These are phyloP conservation scores for Melanotus villosus DNA, from an alignment of 2,888 invertebrate genomes.

Conservation along the genomic window DNA sequence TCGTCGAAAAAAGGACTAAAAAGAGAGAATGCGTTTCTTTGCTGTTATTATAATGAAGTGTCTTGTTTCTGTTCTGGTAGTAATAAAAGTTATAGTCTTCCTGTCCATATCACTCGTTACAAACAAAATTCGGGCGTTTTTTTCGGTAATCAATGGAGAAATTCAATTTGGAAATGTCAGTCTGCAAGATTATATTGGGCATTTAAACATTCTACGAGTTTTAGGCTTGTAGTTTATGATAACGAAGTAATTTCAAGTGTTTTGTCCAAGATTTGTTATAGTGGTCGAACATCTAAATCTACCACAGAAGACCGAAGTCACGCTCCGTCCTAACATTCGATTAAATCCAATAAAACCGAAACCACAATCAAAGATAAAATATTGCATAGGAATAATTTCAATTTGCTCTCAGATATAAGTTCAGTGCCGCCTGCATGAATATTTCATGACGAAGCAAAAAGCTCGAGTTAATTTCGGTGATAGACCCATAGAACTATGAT, in stretches of 20 bases:
- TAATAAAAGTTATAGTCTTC: too few relatives aligned
- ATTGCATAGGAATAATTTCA: slow-evolving; percentile 9
- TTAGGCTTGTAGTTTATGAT: neutral
- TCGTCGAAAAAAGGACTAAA: too few relatives aligned
- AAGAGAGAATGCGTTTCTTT: too few relatives aligned
- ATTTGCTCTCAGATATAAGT: neutral
- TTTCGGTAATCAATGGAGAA: too few relatives aligned
- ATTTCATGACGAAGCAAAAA: neutral
- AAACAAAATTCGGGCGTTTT: too few relatives aligned
- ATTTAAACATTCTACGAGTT: neutral
- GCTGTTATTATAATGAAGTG: too few relatives aligned
- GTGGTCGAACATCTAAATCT: neutral
- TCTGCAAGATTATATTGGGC: too few relatives aligned
- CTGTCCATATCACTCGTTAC: too few relatives aligned
- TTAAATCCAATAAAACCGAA: slow-evolving; percentile 22
- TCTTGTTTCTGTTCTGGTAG: too few relatives aligned
- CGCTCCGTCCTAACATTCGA: slow-evolving; percentile 17
- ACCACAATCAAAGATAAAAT: slow-evolving; percentile 17
- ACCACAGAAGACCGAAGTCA: slow-evolving; percentile 6
- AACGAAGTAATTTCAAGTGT: slow-evolving; percentile 2
- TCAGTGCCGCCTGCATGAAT: slow-evolving; percentile 5
- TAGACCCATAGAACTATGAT: slow-evolving; percentile 10
- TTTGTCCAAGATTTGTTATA: slow-evolving; percentile 8
- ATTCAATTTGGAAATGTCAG: too few relatives aligned
- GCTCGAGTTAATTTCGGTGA: slow-evolving; percentile 3